phyloP scores from a whole-genome alignment of 2,888 invertebrate genomes.

The Lithophane socia region DNA sequence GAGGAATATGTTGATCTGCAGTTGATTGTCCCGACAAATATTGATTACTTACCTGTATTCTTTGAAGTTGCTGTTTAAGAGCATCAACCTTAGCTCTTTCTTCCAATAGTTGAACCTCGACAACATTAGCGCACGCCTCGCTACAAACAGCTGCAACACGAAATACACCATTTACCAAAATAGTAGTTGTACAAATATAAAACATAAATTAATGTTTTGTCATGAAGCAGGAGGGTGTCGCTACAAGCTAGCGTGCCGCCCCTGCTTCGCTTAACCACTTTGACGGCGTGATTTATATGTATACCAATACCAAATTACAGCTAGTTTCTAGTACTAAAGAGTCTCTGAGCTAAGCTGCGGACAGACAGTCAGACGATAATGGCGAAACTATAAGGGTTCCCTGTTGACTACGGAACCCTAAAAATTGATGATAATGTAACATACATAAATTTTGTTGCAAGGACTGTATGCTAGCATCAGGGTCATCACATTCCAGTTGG shows the following conservation, averaged over 20 bases:
- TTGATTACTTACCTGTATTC: slow-evolving; percentile 76
- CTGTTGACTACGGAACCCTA: no score
- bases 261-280: no score
- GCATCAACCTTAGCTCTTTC: slow-evolving; percentile 83
- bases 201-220: neutral
- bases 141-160: slow-evolving; percentile 77
- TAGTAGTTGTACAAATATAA: neutral
- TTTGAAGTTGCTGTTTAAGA: slow-evolving; percentile 80
- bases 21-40: neutral
- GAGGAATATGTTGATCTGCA: neutral
- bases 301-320: no score
- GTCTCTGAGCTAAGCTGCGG: no score
- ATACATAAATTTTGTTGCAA: slow-evolving; percentile 82
- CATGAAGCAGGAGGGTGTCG: neutral
- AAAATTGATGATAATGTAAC: slow-evolving; percentile 56
- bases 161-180: neutral
- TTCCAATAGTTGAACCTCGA: slow-evolving; percentile 86
- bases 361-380: no score
- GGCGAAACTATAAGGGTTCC: no score
- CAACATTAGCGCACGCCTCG: slow-evolving; percentile 85
- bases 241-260: neutral
- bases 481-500: slow-evolving; percentile 84
- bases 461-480: slow-evolving; percentile 80
- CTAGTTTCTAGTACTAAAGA: no score
- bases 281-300: no score